phyloP scores from a whole-genome alignment of 2,888 invertebrate genomes.

The Parnassius glacialis region DNA sequence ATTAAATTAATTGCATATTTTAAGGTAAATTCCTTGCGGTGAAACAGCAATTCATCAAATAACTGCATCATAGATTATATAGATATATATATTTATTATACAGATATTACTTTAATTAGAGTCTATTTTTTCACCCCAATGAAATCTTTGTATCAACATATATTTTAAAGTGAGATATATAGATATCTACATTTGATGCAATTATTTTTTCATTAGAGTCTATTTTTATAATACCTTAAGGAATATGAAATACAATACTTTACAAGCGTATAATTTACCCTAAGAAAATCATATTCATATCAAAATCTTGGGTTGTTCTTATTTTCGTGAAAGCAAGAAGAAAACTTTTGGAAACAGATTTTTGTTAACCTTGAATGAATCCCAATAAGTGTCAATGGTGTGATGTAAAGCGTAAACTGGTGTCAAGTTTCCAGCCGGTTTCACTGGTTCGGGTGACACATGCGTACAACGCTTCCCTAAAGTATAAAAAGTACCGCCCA shows the following conservation, averaged over 20 bases:
- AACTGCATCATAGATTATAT: too few relatives aligned
- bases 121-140: too few relatives aligned
- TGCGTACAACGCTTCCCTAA: conserved; percentile 45
- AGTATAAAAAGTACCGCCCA: conserved; percentile 73
- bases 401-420: conserved; percentile 68
- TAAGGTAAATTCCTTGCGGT: neutral
- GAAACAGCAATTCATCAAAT: neutral
- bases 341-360: conserved; percentile 44
- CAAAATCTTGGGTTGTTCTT: neutral
- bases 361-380: conserved; percentile 66
- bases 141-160: conserved; percentile 62
- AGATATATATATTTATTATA: conserved; percentile 43
- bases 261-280: neutral
- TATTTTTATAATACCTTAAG: neutral
- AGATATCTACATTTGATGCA: too few relatives aligned
- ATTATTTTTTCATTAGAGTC: neutral
- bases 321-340: neutral
- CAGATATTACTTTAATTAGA: conserved; percentile 33
- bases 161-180: conserved; percentile 64
- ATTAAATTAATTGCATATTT: neutral
- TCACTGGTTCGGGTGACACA: conserved; percentile 60
- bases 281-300: neutral
- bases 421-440: conserved; percentile 72
- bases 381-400: conserved; percentile 53
- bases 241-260: neutral